These are phyloP conservation scores for Chascanopsetta lugubris DNA, from an alignment of 2,113 vertebrate genomes.

Conservation along the genomic window DNA sequence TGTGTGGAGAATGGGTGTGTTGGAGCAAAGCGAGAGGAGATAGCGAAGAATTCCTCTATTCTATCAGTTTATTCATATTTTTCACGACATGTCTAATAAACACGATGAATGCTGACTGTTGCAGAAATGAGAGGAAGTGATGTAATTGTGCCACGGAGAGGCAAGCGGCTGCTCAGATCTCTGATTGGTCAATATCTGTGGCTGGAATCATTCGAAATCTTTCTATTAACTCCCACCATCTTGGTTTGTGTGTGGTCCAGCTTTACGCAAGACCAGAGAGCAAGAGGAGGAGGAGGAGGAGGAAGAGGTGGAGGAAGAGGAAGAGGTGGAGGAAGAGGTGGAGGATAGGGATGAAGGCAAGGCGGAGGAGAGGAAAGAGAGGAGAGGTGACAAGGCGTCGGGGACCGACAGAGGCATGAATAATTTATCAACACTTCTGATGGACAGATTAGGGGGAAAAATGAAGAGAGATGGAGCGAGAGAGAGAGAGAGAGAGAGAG, in stretches of 20 bases:
- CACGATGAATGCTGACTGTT: background rate
- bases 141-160: background rate
- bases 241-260: conserved; percentile 57
- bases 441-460: conserved; percentile 79
- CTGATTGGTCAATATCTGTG: conserved; percentile 3
- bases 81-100: background rate
- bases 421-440: conserved; percentile 80
- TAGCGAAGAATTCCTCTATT: background rate
- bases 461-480: conserved; percentile 70
- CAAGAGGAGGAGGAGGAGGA: conserved; percentile 16
- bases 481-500: background rate
- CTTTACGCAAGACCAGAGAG: conserved; percentile 46
- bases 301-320: conserved; percentile 36
- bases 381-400: conserved; percentile 76
- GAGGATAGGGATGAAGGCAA: conserved; percentile 51
- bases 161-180: background rate
- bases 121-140: background rate
- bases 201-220: conserved; percentile 1
- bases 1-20: background rate
- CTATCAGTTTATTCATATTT: background rate
- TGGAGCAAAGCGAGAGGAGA: conserved; percentile 3
- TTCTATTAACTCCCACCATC: conserved; percentile 25
- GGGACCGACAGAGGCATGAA: conserved; percentile 79
- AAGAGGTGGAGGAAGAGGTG: conserved; percentile 39
- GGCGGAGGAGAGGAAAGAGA: conserved; percentile 41